Conservation (phyloP, 2,113 vertebrate species). For the Eolophus roseicapilla region DNA sequence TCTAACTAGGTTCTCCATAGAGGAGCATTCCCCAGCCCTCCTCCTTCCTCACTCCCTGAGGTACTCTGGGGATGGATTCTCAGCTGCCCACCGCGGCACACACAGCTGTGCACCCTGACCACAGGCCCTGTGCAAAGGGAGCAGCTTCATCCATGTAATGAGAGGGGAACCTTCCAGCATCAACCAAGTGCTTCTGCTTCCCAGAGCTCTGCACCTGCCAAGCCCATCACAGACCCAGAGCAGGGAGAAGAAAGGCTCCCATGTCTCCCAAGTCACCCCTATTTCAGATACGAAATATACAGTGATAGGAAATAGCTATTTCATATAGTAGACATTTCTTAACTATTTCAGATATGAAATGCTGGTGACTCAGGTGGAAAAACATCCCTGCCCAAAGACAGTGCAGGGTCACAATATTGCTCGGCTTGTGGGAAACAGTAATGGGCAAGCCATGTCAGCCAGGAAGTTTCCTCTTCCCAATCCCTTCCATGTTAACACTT, state of each 20-base stretch:
- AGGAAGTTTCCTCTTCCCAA: not conserved
- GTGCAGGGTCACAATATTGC: not conserved
- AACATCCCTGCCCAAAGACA: not conserved
- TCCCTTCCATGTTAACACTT: not conserved
- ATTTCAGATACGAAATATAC: not conserved
- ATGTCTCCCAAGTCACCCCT: not conserved
- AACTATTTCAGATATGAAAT: not conserved
- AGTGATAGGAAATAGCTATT: not conserved
- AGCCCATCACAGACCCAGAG: not conserved
- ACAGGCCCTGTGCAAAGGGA: not conserved
- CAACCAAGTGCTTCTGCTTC: not conserved
- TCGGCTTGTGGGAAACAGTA: not conserved
- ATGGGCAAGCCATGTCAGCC: not conserved
- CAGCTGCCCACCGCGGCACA: not conserved
- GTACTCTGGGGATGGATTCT: not conserved
- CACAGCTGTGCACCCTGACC: not conserved
- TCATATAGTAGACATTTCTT: not conserved
- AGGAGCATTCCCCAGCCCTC: not conserved
- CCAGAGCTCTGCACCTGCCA: slow-evolving; percentile 6
- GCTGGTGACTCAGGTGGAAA: not conserved
- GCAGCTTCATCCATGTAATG: not conserved
- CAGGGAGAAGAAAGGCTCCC: not conserved
- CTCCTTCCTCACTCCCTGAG: not conserved
- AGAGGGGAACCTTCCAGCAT: not conserved
- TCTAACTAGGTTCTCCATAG: fast-evolving